phyloP scores from a whole-genome alignment of 2,797 vertebrate genomes.

The Spea hammondii region DNA sequence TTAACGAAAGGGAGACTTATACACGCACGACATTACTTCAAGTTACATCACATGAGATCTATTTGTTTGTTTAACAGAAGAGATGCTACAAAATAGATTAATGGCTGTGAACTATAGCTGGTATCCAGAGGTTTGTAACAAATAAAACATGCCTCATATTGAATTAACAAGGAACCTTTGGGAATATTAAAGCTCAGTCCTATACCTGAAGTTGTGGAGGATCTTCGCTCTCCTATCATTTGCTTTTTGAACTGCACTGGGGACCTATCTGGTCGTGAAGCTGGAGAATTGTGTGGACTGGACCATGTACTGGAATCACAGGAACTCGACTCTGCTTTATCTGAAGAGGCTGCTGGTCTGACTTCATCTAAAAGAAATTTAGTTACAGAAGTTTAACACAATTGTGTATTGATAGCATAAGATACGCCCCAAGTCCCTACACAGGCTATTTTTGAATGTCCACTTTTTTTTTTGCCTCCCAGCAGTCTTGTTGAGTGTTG shows the following conservation, averaged over 20 bases:
- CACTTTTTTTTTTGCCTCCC: too few species aligned
- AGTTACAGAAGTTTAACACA: constrained; percentile 25
- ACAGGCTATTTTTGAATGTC: too few species aligned
- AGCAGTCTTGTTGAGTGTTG: too few species aligned
- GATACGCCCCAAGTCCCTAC: too few species aligned
- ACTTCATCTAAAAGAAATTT: constrained; percentile 72
- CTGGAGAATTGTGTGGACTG: constrained; percentile 73
- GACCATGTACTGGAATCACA: constrained; percentile 80
- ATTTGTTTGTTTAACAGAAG: not conserved
- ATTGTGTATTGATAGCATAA: not conserved
- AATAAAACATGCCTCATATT: too few species aligned
- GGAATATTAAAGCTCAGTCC: not conserved
- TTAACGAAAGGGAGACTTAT: too few species aligned
- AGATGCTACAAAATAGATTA: too few species aligned
- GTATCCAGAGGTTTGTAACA: too few species aligned
- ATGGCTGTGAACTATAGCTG: too few species aligned
- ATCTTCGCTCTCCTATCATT: constrained; percentile 76
- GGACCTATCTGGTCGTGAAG: constrained; percentile 68
- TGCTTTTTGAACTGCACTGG: constrained; percentile 78
- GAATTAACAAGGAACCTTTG: too few species aligned
- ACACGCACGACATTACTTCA: too few species aligned
- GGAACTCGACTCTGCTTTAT: constrained; percentile 74
- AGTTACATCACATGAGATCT: not conserved
- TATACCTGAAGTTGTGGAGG: constrained; percentile 82
- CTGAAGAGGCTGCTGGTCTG: constrained; percentile 68